Evolutionary conservation across 2,113 vertebrate genomes (phyloP), one percentile per base, ranked within the genome.

Genomic region (Pseudonaja textilis): DNA sequence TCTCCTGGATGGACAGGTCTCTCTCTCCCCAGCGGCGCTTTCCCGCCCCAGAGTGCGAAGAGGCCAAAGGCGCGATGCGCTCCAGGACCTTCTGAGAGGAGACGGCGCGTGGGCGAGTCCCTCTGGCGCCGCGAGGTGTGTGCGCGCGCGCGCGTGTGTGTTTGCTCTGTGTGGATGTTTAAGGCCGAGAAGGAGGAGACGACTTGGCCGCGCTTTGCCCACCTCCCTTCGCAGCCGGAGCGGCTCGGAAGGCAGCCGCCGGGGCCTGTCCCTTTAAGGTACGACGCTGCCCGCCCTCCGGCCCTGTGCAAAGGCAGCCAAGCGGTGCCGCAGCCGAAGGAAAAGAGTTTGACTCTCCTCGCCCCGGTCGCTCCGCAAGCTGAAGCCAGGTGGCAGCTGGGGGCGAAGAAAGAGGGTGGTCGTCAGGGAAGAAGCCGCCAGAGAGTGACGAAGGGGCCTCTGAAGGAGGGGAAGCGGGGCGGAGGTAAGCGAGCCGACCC

Each of bases 251-350:
- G 92, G 88, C 87, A 29, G 91, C 92, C 90, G 93, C 93, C 93
- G 94, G 94, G 93, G 92, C 94, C 95, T 94, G 91, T 92, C 92
- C 87, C 94, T 93, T 95, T 94, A 94, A 95, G 96, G 95, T 92
- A 94, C 94, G 89, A 94, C 94, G 94, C 95, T 93, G 96, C 90
- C 95, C 94, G 92, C 59, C 90, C 92, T 85, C 93, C 54, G 64
- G 88, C 93, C 93, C 85, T 87, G 81, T 16, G 26, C 20, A 20
- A 87, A 88, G 91, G 34, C 59, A 34, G 85, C 91, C 64, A n/a
- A 90, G 69, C 89, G 92, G 89, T 90, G 85, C 55, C 39, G 88
- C 92, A 9, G 91, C 57, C 10, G 85, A 90, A 47, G 87, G 22
- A 57, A 59, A 59, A 42, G 22, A 42, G 18, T 1, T 39, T 7